Evolutionary conservation across 2,113 vertebrate species (phyloP).

Genomic region (Gallinago paraguaiae): DNA sequence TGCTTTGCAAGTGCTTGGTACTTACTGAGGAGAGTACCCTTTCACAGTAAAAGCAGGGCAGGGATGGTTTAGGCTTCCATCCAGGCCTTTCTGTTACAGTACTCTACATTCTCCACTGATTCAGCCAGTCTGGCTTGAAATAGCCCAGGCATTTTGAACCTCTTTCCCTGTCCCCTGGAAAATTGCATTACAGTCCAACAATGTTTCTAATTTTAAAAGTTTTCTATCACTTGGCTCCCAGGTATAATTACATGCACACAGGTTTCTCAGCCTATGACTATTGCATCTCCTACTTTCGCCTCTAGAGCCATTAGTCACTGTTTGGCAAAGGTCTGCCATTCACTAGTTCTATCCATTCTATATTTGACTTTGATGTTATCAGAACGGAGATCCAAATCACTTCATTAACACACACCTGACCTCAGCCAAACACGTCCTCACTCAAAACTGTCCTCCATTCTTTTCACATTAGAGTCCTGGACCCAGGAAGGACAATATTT

Average conservation of each 20-base stretch:
- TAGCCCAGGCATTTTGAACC: not conserved
- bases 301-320: slow-evolving; percentile 3
- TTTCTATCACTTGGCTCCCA: not conserved
- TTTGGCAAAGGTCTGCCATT: not conserved
- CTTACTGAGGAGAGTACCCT: not conserved
- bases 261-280: not conserved
- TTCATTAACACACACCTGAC: not conserved
- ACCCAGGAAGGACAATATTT: not conserved
- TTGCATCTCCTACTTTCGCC: not conserved
- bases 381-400: not conserved
- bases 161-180: not conserved
- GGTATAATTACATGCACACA: not conserved
- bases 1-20: not conserved
- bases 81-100: not conserved
- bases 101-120: not conserved
- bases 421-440: not conserved
- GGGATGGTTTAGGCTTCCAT: not conserved
- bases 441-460: not conserved
- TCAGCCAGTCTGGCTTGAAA: not conserved
- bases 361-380: not conserved
- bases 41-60: not conserved
- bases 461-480: not conserved
- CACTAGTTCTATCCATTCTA: not conserved
- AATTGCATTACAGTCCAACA: not conserved
- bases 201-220: not conserved